Evolutionary conservation across 2,797 vertebrate genomes (phyloP), one percentile per base, ranked within the genome.

Genomic region (Pseudochirops corinnae): DNA sequence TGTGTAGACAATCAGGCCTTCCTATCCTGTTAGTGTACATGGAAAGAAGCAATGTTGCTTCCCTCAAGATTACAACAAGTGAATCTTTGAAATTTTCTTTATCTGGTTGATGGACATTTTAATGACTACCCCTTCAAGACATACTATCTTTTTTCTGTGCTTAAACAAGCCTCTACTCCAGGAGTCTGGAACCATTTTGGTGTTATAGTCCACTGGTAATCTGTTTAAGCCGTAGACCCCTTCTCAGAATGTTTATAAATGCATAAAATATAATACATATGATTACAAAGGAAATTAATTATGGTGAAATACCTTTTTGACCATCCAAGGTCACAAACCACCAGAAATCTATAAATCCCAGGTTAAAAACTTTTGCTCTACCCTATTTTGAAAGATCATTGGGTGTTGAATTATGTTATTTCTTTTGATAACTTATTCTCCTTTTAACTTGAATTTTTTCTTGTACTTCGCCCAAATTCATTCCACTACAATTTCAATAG

Each of bases 1-100:
- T 94, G 62, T 95, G 92, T 93, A 1, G 67, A 97, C 60, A 91
- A 90, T 56, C 29, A 96, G 94, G 95, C 0, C 92, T 94, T 93
- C n/a, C n/a, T 95, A 91, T 96, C 39, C 55, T 96, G 52, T 92
- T 74, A 96, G 46, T 56, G 91, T 91, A 33, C 5, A n/a, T 93
- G 33, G 96, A 31, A 93, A 74, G 7, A 6, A 57, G 92, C 28
- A 52, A 6, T 58, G 67, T 95, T 55, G 56, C 55, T 87, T 95
- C 58, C 53, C 0, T 92, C 29, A 94, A 52, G 39, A 50, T 5
- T 58, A 18, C 28, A 96, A 9, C 56, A 0, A 5, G 12, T 90
- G 92, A 62, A 67, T 91, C 39, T 4, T 28, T 53, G 55, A 0
- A 4, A 16, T 46, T 52, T 94, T 93, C 55, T 16, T 60, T 62